These are phyloP conservation scores for Pygmarrhopalites habei DNA, from an alignment of 1,140 invertebrate genomes.

Conservation along the genomic window DNA sequence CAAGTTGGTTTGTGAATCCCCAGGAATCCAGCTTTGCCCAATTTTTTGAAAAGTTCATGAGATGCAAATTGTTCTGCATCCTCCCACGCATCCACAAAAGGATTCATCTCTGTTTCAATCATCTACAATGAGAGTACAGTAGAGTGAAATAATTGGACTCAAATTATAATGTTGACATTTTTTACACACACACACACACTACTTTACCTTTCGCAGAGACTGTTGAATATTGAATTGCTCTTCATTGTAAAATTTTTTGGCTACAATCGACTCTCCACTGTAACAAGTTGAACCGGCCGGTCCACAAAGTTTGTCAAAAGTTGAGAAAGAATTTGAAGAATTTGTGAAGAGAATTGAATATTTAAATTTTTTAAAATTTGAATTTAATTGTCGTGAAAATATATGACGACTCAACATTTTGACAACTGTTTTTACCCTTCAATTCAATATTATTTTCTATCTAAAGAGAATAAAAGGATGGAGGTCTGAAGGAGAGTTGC, in stretches of 20 bases:
- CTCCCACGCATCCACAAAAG: slow-evolving; percentile 55
- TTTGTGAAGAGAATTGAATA: no score
- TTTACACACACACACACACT: background rate
- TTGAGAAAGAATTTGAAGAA: no score
- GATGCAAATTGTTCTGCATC: slow-evolving; percentile 48
- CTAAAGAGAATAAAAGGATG: no score
- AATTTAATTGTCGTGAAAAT: no score
- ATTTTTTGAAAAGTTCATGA: slow-evolving; percentile 52
- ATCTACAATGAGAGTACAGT: slow-evolving; percentile 37
- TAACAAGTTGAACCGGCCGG: no score
- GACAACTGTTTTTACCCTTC: no score
- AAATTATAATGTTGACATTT: background rate
- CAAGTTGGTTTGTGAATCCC: slow-evolving; percentile 50
- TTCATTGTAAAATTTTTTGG: slow-evolving; percentile 30
- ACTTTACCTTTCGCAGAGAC: background rate
- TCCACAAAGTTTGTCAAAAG: no score
- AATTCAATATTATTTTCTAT: no score
- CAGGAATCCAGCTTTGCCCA: slow-evolving; percentile 52
- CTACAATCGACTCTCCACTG: slow-evolving; percentile 23
- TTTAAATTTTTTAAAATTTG: no score
- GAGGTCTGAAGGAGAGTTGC: no score
- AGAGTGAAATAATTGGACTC: background rate
- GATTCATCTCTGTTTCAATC: slow-evolving; percentile 56
- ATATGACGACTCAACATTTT: no score
- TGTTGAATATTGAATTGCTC: slow-evolving; percentile 30